phyloP scores from a whole-genome alignment of 2,888 invertebrate genomes.

The Ophion slaviceki region DNA sequence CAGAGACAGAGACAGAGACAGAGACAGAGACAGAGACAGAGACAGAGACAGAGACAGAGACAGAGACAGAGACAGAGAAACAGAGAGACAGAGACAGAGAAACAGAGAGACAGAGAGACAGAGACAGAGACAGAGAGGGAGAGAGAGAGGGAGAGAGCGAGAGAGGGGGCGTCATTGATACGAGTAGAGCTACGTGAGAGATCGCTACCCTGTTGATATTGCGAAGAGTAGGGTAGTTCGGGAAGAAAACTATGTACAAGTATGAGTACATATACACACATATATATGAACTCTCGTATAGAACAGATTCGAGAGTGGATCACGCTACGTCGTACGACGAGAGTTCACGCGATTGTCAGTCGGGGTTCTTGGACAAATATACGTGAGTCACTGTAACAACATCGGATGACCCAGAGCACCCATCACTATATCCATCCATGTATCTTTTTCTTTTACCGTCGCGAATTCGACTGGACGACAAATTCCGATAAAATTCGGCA shows the following conservation, averaged over 20 bases:
- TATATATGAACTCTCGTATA: conserved; percentile 20
- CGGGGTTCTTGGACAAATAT: conserved; percentile 79
- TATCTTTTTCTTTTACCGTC: conserved; percentile 44
- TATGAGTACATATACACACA: neutral
- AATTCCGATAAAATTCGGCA: neutral
- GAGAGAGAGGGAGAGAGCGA: conserved; percentile 1
- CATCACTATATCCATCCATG: conserved; percentile 58
- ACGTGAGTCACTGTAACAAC: conserved; percentile 81
- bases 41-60: no score
- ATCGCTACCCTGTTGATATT: conserved; percentile 53
- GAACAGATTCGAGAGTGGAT: conserved; percentile 56
- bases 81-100: no score
- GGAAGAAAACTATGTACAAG: conserved; percentile 36
- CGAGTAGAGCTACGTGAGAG: conserved; percentile 44
- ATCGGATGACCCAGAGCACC: conserved; percentile 60
- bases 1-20: no score
- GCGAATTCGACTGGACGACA: conserved; percentile 15
- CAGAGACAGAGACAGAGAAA: no score
- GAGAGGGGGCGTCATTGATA: conserved; percentile 31
- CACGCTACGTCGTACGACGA: conserved; percentile 55
- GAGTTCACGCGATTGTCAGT: conserved; percentile 62
- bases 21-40: no score
- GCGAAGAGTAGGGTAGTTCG: conserved; percentile 23
- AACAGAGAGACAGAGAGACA: no score
- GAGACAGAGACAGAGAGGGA: no score